phyloP scores from a whole-genome alignment of 2,888 invertebrate species.

The Tachina lurida region DNA sequence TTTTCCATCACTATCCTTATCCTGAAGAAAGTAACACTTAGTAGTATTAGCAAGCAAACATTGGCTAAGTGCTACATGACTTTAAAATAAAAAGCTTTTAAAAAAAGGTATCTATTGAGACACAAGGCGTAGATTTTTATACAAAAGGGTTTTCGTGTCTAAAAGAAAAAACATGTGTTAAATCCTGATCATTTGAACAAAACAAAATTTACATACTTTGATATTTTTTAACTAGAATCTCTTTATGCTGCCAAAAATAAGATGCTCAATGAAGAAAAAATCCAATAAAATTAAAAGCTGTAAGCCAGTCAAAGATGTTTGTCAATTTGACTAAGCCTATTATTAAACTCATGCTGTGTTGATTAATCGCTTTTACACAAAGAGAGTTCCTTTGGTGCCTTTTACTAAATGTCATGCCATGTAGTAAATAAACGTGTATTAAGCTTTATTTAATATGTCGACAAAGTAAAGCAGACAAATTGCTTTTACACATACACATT shows the following conservation, averaged over 20 bases:
- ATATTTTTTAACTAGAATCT: constrained; percentile 23
- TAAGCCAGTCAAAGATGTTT: constrained; percentile 65
- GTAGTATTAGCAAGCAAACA: too few relatives aligned
- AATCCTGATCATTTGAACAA: constrained; percentile 28
- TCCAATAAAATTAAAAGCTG: constrained; percentile 60
- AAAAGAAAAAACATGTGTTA: background rate
- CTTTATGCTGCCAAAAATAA: constrained; percentile 9
- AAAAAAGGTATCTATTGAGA: too few relatives aligned
- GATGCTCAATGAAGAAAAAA: constrained; percentile 30
- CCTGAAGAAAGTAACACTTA: too few relatives aligned
- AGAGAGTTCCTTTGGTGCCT: constrained; percentile 1
- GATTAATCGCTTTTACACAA: constrained; percentile 61
- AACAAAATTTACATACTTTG: constrained; percentile 39
- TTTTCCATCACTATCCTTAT: too few relatives aligned
- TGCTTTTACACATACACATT: background rate
- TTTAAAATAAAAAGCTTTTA: too few relatives aligned
- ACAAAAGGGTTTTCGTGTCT: background rate
- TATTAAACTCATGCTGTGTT: constrained; percentile 68
- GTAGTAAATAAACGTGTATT: background rate
- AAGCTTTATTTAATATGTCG: constrained; percentile 24
- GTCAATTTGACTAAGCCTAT: constrained; percentile 64
- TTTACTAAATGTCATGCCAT: background rate
- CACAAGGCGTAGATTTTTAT: background rate
- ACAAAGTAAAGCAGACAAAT: constrained; percentile 33
- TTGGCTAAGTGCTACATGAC: too few relatives aligned